These are phyloP conservation scores for Rissa tridactyla DNA, from an alignment of 2,113 vertebrate genomes.

Conservation along the genomic window DNA sequence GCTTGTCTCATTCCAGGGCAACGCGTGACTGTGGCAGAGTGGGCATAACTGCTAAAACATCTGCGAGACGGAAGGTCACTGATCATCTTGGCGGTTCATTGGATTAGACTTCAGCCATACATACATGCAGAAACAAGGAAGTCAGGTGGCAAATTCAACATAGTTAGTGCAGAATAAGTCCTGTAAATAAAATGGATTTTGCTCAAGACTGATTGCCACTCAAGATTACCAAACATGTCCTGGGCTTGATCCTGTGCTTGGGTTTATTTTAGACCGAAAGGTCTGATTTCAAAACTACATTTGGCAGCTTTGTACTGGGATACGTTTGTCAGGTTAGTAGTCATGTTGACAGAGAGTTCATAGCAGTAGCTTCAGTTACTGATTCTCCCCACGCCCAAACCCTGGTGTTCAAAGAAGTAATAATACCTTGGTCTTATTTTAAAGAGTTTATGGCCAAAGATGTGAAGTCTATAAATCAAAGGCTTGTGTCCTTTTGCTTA, in stretches of 20 bases:
- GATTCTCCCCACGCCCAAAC: not conserved
- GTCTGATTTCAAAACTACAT: not conserved
- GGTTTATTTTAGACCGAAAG: not conserved
- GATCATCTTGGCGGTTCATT: not conserved
- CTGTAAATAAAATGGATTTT: not conserved
- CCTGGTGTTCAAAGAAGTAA: not conserved
- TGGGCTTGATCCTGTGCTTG: not conserved
- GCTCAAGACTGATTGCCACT: not conserved
- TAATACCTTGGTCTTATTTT: not conserved
- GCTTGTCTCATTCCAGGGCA: not conserved
- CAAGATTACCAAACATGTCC: not conserved
- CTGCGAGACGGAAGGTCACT: not conserved
- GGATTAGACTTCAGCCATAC: not conserved
- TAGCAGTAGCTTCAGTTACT: not conserved
- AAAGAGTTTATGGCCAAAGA: not conserved
- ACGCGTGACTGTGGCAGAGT: not conserved
- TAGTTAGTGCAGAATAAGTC: not conserved
- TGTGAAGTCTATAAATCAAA: not conserved
- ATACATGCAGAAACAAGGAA: not conserved
- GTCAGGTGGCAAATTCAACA: rapidly evolving
- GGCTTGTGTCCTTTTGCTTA: not conserved
- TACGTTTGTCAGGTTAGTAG: not conserved
- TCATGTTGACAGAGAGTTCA: not conserved
- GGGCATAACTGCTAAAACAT: not conserved
- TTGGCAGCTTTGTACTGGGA: not conserved